Evolutionary conservation across 2,888 invertebrate species (phyloP).

Genomic region (Dicranocentrus wangi): DNA sequence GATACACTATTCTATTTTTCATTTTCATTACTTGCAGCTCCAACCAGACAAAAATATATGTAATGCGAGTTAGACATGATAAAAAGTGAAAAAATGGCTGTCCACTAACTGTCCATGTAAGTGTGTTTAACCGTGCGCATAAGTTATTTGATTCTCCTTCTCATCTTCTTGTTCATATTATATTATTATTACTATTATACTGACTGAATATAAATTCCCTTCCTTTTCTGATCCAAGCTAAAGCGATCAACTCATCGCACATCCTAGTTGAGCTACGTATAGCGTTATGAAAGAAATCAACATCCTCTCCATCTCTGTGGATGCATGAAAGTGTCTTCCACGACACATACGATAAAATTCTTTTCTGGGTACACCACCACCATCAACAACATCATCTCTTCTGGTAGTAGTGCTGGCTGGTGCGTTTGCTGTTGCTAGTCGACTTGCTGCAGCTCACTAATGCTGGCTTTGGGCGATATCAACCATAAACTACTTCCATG

Average conservation of each 20-base stretch:
- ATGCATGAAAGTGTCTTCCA: conserved; percentile 42
- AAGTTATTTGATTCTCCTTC: conserved; percentile 37
- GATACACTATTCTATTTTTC: no score
- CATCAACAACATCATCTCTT: conserved; percentile 31
- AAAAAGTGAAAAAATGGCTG: conserved; percentile 8
- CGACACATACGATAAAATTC: conserved; percentile 46
- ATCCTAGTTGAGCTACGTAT: conserved; percentile 9
- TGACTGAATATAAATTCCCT: conserved; percentile 43
- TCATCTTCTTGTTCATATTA: no score
- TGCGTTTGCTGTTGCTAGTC: conserved; percentile 33
- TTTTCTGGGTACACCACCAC: conserved; percentile 46
- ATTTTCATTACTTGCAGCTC: no score
- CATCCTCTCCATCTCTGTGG: conserved; percentile 35
- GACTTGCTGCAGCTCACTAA: conserved; percentile 3
- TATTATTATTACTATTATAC: no score
- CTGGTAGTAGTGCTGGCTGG: no score
- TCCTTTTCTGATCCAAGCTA: conserved; percentile 34
- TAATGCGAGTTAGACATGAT: background rate
- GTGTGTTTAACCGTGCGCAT: conserved; percentile 22
- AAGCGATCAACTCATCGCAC: conserved; percentile 32
- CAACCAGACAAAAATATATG: background rate
- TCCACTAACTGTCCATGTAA: conserved; percentile 31
- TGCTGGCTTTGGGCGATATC: conserved; percentile 45
- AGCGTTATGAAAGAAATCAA: conserved; percentile 54
- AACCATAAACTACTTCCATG: conserved; percentile 48